Base-by-base conservation (phyloP, 2,888 invertebrate genomes). In the Acleris cristana region DNA sequence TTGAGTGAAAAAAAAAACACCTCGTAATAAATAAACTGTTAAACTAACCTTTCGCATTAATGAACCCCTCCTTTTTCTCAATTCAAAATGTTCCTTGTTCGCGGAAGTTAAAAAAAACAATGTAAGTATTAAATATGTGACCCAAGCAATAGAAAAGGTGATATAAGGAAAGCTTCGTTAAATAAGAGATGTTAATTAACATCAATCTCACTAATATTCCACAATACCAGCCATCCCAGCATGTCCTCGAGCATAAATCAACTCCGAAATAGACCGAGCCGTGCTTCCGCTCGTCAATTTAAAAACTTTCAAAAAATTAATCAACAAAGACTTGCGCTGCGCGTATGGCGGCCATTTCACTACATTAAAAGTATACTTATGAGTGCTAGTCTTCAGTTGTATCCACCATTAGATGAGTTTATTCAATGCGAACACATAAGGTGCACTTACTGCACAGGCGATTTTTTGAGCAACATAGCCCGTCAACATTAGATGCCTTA, bases 231-330 rank as follows among this genome's bases (percentile, higher is more conserved):
- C 79, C 82, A 83, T 82, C 82, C 78, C 74, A 75, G 68, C 79
- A 80, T 34, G 83, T 83, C 81, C 80, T 77, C 75, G 74, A 77
- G 74, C 83, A 88, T 90, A 89, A 89, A 90, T 90, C 89, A 90
- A 85, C 80, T 82, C 89, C 79, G 82, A 90, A 90, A 90, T 90
- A 90, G 89, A 89, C 79, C 78, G 78, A 45, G 26, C 8, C 48
- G 77, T 78, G 83, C 80, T 86, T 90, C 90, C 90, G 89, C 81
- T 87, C 85, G 80, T 87, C 87, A 87, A 81, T 81, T 79, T 73
- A 73, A 77, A 81, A 80, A 78, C 76, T 79, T 77, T 78, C 64
- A 80, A 86, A 84, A 86, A 82, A 83, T 80, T 78, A 80, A 80
- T 82, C 75, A 79, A 83, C 78, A 77, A 79, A 79, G 79, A 78